A percentile compares a stretch with the other conserved stretches of the same genome.
Conservation (phyloP, 2,888 invertebrate species). For the Malthinus flaveolus region DNA sequence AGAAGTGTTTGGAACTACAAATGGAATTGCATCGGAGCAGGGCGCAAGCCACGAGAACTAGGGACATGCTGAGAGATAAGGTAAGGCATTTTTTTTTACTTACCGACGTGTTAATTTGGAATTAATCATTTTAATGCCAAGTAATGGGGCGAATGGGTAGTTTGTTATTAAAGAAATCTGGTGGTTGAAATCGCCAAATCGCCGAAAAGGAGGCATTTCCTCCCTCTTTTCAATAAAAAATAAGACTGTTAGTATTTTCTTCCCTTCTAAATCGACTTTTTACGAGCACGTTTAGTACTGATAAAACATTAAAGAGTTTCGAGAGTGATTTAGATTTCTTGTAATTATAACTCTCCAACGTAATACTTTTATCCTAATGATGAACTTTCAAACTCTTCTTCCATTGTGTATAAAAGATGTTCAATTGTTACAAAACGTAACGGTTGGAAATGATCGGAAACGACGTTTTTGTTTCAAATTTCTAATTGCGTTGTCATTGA, state of each 20-base stretch:
- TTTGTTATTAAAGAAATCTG: too few species aligned
- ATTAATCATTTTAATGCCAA: too few species aligned
- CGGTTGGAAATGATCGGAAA: too few species aligned
- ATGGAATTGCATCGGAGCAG: conserved; percentile 83
- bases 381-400: too few species aligned
- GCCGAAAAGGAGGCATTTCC: background rate
- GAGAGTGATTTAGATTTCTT: conserved; percentile 12
- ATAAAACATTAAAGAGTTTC: conserved; percentile 23
- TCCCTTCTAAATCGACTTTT: conserved; percentile 16
- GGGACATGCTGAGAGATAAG: conserved; percentile 90
- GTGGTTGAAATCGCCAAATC: too few species aligned
- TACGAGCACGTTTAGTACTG: conserved; percentile 16
- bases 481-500: too few species aligned
- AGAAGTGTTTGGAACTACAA: conserved; percentile 83
- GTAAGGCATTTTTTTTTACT: conserved; percentile 58
- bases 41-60: conserved; percentile 83
- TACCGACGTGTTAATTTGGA: too few species aligned
- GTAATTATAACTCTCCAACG: conserved; percentile 7
- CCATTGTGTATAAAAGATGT: too few species aligned
- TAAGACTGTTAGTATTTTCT: conserved; percentile 18
- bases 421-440: too few species aligned
- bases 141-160: too few species aligned
- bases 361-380: background rate
- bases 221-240: conserved; percentile 12
- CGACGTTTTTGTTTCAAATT: too few species aligned